Evolutionary conservation across 2,113 vertebrate genomes (phyloP).

Genomic region (Leptocoma aspasia): DNA sequence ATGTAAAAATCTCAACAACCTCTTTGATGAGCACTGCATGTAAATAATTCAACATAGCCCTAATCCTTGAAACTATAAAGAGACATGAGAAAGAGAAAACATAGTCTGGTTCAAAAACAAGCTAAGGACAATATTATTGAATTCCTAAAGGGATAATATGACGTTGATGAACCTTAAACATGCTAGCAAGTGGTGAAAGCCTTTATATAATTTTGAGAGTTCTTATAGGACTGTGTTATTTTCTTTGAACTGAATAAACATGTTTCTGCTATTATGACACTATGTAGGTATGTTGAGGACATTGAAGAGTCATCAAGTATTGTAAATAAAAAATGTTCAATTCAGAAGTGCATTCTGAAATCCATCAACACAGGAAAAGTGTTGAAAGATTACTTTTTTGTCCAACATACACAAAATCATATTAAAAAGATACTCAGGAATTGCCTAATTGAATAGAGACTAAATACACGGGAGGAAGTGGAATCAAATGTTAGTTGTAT

Average conservation of each 20-base stretch:
- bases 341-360: not conserved
- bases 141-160: not conserved
- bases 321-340: not conserved
- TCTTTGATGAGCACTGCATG: not conserved
- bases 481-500: not conserved
- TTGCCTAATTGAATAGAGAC: not conserved
- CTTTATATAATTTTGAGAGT: not conserved
- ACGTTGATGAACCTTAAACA: not conserved
- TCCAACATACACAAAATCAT: not conserved
- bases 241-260: not conserved
- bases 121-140: not conserved
- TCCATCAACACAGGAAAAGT: not conserved
- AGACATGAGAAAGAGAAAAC: not conserved
- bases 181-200: not conserved
- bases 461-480: not conserved
- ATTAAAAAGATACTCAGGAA: not conserved
- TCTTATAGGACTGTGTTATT: not conserved
- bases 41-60: conserved; percentile 34
- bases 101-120: not conserved
- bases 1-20: not conserved
- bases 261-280: not conserved
- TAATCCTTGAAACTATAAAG: conserved; percentile 8
- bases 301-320: not conserved
- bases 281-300: not conserved
- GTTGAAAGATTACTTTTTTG: not conserved